These are phyloP conservation scores for Conus canariensis DNA, from an alignment of 2,888 invertebrate genomes.

Conservation along the genomic window DNA sequence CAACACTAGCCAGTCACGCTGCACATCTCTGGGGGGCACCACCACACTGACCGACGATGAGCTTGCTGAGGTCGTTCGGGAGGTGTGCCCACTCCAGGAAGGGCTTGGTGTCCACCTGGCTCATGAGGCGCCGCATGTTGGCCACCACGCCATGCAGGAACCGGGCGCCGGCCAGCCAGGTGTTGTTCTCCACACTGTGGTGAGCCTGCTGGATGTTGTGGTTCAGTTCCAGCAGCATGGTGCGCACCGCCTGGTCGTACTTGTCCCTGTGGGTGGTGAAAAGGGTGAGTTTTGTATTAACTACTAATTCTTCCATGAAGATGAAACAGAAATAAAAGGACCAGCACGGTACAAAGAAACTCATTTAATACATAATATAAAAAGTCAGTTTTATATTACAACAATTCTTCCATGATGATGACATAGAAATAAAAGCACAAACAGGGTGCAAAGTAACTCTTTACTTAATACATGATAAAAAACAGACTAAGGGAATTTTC, in stretches of 20 bases:
- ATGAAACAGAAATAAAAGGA: neutral
- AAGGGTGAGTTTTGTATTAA: no score
- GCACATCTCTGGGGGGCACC: no score
- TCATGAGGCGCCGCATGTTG: slow-evolving; percentile 58
- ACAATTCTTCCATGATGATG: no score
- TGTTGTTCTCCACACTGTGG: slow-evolving; percentile 67
- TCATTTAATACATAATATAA: no score
- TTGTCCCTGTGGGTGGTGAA: slow-evolving; percentile 59
- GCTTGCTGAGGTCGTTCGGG: slow-evolving; percentile 68
- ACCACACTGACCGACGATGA: slow-evolving; percentile 65
- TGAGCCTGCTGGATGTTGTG: slow-evolving; percentile 71
- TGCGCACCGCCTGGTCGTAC: slow-evolving; percentile 67
- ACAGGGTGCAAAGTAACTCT: no score
- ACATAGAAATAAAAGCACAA: no score
- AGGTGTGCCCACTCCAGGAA: slow-evolving; percentile 76
- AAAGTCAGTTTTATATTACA: no score
- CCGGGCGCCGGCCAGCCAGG: slow-evolving; percentile 73
- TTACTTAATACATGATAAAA: no score
- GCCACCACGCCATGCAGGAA: slow-evolving; percentile 67
- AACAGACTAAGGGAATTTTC: no score
- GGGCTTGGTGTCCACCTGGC: slow-evolving; percentile 62
- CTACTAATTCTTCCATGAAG: no score
- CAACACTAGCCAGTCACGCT: no score
- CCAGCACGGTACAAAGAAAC: no score
- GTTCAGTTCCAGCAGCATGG: slow-evolving; percentile 67